phyloP scores from a whole-genome alignment of 2,888 invertebrate genomes.

The Hanleya hanleyi region DNA sequence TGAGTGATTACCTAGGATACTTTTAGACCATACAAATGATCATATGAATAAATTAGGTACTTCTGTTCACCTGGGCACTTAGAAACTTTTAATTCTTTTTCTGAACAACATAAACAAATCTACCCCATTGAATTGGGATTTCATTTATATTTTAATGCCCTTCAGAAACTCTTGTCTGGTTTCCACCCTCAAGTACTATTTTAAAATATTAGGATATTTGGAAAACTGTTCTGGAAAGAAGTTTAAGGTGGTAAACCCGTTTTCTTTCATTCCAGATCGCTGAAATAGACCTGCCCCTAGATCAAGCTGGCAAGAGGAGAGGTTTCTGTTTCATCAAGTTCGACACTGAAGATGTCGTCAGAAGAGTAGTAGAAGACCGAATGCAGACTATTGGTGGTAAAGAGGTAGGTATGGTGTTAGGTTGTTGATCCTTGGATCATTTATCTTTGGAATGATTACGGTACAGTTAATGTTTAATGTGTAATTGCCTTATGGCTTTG shows the following conservation, averaged over 20 bases:
- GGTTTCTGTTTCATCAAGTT: constrained; percentile 99
- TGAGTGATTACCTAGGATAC: no score
- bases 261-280: constrained; percentile 80
- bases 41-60: neutral
- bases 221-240: no score
- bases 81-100: neutral
- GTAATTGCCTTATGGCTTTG: no score
- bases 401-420: constrained; percentile 86
- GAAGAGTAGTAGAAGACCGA: constrained; percentile 76
- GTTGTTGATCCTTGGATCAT: no score
- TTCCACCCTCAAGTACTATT: no score
- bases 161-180: no score
- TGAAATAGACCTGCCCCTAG: constrained; percentile 97
- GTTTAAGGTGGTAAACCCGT: neutral
- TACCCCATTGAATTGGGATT: no score
- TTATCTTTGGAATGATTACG: no score
- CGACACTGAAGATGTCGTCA: constrained; percentile 94
- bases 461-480: no score
- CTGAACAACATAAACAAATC: no score
- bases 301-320: constrained; percentile 93
- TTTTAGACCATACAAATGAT: neutral
- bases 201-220: no score
- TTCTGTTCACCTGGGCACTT: neutral
- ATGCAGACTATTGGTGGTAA: constrained; percentile 80
- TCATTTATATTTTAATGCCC: no score